These are phyloP conservation scores for Silurus asotus DNA, from an alignment of 2,113 vertebrate genomes.

Conservation along the genomic window DNA sequence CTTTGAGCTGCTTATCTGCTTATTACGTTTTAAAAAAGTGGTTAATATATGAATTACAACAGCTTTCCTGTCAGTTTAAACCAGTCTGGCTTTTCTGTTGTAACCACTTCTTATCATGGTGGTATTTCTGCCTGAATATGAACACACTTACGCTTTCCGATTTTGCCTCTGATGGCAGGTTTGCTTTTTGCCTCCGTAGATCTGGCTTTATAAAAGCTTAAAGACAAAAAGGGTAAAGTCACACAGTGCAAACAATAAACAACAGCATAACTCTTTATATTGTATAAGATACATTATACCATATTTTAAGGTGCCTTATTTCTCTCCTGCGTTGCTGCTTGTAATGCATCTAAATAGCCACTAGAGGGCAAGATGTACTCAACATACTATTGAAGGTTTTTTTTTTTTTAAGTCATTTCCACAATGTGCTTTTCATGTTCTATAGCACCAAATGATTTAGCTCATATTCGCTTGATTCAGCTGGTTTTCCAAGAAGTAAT, in stretches of 20 bases:
- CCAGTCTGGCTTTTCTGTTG: not conserved
- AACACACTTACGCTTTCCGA: constrained; percentile 76
- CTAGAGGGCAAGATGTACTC: constrained; percentile 20
- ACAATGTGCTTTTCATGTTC: not conserved
- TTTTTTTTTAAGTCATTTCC: not conserved
- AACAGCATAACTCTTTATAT: not conserved
- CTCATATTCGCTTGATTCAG: too few relatives aligned
- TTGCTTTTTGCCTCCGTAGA: constrained; percentile 85
- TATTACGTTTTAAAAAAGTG: not conserved
- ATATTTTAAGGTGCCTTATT: not conserved
- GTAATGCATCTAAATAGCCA: not conserved
- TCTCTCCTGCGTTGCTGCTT: not conserved
- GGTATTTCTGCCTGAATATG: not conserved
- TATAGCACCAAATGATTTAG: not conserved
- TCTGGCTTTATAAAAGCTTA: constrained; percentile 88
- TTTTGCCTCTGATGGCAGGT: constrained; percentile 60
- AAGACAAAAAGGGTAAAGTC: not conserved
- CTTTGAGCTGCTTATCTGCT: not conserved
- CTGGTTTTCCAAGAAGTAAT: not conserved
- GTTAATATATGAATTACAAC: not conserved
- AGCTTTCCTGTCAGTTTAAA: not conserved
- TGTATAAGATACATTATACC: not conserved
- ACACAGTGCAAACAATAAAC: not conserved
- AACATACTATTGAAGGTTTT: not conserved
- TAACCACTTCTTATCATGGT: not conserved